A percentile compares a stretch with the other conserved stretches of the same genome.
phyloP scores from a whole-genome alignment of 2,888 invertebrate genomes.

The Tholera decimalis region DNA sequence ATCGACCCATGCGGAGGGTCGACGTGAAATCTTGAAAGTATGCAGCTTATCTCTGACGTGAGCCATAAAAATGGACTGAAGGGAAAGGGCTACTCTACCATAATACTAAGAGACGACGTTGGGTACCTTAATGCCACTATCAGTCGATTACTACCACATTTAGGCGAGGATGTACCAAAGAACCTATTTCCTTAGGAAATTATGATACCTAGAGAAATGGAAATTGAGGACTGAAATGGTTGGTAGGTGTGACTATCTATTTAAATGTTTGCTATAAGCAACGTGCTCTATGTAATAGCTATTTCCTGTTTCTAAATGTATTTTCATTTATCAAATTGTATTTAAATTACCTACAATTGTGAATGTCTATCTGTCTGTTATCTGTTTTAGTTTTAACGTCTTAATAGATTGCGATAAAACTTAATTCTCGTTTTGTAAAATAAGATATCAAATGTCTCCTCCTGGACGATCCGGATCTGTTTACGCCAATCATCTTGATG shows the following conservation, averaged over 20 bases:
- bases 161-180: constrained; percentile 28
- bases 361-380: too few species aligned
- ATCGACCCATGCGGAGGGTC: constrained; percentile 39
- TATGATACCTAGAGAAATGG: constrained; percentile 37
- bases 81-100: constrained; percentile 56
- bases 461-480: too few species aligned
- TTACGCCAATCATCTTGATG: too few species aligned
- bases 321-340: not conserved
- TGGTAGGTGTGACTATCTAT: constrained; percentile 1
- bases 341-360: too few species aligned
- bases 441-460: too few species aligned
- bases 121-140: constrained; percentile 61
- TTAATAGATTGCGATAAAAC: too few species aligned
- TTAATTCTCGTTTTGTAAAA: too few species aligned
- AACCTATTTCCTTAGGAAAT: constrained; percentile 48
- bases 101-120: constrained; percentile 42
- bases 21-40: constrained; percentile 39
- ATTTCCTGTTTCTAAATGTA: not conserved
- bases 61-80: constrained; percentile 63
- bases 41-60: constrained; percentile 62
- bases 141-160: constrained; percentile 55
- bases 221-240: constrained; percentile 39
- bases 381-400: too few species aligned
- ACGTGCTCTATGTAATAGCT: constrained; percentile 6
- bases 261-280: constrained; percentile 3